phyloP scores from a whole-genome alignment of 2,797 vertebrate genomes.

The Dicrostonyx torquatus region DNA sequence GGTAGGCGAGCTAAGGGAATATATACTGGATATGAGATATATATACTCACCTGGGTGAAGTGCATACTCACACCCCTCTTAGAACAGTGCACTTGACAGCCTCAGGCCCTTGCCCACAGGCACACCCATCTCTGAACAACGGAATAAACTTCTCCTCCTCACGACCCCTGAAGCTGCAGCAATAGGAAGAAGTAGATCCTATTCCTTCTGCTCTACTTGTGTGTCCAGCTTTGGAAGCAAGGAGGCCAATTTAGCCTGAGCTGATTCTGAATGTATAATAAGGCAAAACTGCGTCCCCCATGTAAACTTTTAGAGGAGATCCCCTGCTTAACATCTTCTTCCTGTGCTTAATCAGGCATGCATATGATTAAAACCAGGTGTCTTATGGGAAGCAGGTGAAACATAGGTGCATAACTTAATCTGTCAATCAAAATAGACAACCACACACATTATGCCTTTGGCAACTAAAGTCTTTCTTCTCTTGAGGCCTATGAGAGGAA shows the following conservation, averaged over 20 bases:
- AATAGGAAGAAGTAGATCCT: too few species aligned
- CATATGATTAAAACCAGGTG: neutral
- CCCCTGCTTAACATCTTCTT: neutral
- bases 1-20: neutral
- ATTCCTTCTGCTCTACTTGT: neutral
- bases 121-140: neutral
- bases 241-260: neutral
- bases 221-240: neutral
- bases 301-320: neutral
- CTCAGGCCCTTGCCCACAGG: too few species aligned
- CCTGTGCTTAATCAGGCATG: neutral
- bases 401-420: neutral
- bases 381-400: neutral
- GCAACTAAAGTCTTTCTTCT: neutral
- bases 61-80: neutral
- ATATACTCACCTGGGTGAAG: neutral
- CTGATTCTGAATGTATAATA: neutral
- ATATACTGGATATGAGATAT: neutral
- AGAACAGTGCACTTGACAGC: neutral
- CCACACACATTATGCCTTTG: neutral
- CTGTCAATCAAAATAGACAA: neutral
- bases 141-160: neutral
- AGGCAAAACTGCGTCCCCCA: neutral
- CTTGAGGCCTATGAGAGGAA: neutral
- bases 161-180: neutral